Evolutionary conservation across 2,113 vertebrate genomes (phyloP).

Genomic region (Oreochromis aureus): DNA sequence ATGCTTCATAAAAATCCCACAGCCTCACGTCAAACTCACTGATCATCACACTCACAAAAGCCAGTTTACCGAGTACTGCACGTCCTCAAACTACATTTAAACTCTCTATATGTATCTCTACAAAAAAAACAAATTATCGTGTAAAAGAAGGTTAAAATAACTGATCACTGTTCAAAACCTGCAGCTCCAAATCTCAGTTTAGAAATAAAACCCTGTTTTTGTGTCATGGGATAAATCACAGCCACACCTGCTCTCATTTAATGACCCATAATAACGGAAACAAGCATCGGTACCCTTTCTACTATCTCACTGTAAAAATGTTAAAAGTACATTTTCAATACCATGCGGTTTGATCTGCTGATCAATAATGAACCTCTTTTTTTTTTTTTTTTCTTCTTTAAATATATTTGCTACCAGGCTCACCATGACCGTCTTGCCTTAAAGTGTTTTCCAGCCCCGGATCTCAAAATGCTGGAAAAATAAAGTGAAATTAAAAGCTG

Average conservation of each 20-base stretch:
- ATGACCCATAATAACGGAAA: neutral
- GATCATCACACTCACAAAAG: neutral
- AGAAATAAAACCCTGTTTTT: neutral
- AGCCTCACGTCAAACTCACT: neutral
- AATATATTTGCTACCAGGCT: neutral
- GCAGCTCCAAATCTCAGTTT: neutral
- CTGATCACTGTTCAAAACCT: neutral
- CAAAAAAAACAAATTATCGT: neutral
- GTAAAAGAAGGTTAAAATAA: neutral
- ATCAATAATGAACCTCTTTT: neutral
- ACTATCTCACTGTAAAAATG: neutral
- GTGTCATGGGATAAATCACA: neutral
- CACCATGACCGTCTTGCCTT: fast-evolving
- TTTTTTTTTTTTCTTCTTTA: fast-evolving
- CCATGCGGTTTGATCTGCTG: too few relatives aligned
- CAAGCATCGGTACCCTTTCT: neutral
- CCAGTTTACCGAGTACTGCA: fast-evolving
- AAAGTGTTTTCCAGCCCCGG: neutral
- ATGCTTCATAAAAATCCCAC: neutral
- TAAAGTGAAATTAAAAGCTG: neutral
- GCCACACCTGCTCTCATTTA: neutral
- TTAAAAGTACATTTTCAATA: neutral
- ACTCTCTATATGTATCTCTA: neutral
- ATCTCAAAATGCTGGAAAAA: neutral
- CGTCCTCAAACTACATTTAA: neutral